Evolutionary conservation across 2,797 vertebrate species (phyloP), one percentile per base, ranked within the genome.

Genomic region (Ciconia nigra): DNA sequence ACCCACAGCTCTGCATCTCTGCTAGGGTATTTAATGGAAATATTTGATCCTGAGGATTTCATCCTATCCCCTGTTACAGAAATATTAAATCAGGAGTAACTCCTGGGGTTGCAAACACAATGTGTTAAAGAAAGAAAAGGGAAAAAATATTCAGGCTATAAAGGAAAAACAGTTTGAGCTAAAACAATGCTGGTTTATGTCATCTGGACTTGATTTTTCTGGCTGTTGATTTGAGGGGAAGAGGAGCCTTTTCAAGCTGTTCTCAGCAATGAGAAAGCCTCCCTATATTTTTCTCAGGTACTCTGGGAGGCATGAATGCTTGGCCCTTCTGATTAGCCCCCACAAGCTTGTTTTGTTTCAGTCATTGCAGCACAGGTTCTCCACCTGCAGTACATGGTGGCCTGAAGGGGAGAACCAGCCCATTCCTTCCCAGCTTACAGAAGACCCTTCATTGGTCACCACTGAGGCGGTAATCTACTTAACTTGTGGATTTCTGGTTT

Each of bases 341-440:
- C 10, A 28, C 11, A 44, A n/a, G 11, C 18, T n/a, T 31, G 18
- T 22, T 79, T 25, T 3, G 2, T 47, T 79, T 39, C 35, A 39
- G 49, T 7, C 15, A 14, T 1, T 69, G 33, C 35, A 57, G 41
- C 28, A n/a, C 11, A 57, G 19, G 11, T 42, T 57, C 47, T 77
- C 37, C 15, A 41, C 11, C 18, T 1, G 1, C 28, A 54, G 58
- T 8, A 63, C 17, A 5, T 0, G 0, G 22, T 8, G 24, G 37
- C 29, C 59, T 37, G 29, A 77, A n/a, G 9, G 6, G 15, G 13
- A 78, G 41, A 83, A 71, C 8, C 31, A 80, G 31, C 24, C 26
- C 15, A 1, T 15, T 58, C 35, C 39, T 20, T 33, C 17, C 33
- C 49, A 62, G 46, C 0, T 1, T 9, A 31, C 22, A 57, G 15